phyloP scores from a whole-genome alignment of 2,113 vertebrate species.

The Lophura nycthemera region DNA sequence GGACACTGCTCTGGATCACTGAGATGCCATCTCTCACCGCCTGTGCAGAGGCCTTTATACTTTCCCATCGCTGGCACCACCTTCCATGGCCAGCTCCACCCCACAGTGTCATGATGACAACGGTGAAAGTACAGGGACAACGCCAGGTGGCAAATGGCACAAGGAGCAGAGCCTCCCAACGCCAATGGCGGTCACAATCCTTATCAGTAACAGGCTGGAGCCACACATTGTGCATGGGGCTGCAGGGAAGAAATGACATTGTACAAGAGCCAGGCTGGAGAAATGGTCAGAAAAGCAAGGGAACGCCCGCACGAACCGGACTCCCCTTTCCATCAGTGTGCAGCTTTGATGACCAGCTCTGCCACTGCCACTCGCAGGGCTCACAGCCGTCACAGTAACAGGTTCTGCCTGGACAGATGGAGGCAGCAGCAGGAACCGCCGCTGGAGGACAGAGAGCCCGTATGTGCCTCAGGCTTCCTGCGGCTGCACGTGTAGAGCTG shows the following conservation, averaged over 20 bases:
- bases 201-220: background rate
- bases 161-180: background rate
- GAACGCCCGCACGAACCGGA: background rate
- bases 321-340: background rate
- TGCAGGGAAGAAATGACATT: background rate
- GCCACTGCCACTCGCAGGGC: background rate
- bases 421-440: background rate
- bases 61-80: background rate
- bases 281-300: background rate
- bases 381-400: background rate
- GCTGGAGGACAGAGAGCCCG: background rate
- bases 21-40: background rate
- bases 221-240: background rate
- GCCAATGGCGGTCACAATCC: background rate
- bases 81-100: slow-evolving; percentile 25
- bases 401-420: accelerated
- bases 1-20: background rate
- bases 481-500: background rate
- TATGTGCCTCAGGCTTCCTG: background rate
- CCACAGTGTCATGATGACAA: background rate
- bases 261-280: background rate
- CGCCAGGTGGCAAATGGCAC: slow-evolving; percentile 6
- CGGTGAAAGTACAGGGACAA: background rate
- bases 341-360: background rate
- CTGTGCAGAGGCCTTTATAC: slow-evolving; percentile 1